phyloP scores from a whole-genome alignment of 2,888 invertebrate genomes.

The Autographa gamma region DNA sequence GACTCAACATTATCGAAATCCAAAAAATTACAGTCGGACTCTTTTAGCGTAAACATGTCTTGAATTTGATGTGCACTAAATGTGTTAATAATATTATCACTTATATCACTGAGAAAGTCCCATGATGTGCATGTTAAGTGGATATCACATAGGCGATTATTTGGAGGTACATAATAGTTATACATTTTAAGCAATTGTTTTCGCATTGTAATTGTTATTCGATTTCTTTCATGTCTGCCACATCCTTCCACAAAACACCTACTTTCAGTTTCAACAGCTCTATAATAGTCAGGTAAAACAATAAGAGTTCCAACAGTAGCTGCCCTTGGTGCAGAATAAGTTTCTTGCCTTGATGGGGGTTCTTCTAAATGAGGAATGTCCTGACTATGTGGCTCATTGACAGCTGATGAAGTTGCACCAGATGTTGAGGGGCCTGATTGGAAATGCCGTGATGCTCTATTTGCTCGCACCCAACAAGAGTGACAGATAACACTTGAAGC shows the following conservation, averaged over 20 bases:
- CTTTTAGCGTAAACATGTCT: conserved; percentile 15
- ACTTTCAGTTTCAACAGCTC: neutral
- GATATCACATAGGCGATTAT: conserved; percentile 3
- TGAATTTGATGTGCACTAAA: conserved; percentile 7
- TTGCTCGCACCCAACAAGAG: too few relatives aligned
- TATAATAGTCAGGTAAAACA: neutral
- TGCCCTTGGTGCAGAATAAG: too few relatives aligned
- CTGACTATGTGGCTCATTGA: neutral
- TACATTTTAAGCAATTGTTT: neutral
- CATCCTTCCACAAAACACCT: neutral
- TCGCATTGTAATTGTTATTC: neutral
- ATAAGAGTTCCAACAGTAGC: too few relatives aligned
- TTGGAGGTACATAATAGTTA: conserved; percentile 16
- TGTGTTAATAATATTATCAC: neutral
- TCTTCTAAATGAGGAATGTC: too few relatives aligned
- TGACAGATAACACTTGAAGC: too few relatives aligned
- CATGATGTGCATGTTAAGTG: conserved; percentile 9
- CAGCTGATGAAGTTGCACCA: conserved; percentile 8
- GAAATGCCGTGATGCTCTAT: too few relatives aligned
- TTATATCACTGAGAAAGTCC: conserved; percentile 3
- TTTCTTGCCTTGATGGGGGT: too few relatives aligned
- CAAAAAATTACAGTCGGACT: neutral
- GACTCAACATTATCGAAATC: neutral
- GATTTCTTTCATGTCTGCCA: neutral
- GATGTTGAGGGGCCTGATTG: neutral